Evolutionary conservation across 2,888 invertebrate species (phyloP), one percentile per base, ranked within the genome.

Genomic region (Temnothorax rugatulus): DNA sequence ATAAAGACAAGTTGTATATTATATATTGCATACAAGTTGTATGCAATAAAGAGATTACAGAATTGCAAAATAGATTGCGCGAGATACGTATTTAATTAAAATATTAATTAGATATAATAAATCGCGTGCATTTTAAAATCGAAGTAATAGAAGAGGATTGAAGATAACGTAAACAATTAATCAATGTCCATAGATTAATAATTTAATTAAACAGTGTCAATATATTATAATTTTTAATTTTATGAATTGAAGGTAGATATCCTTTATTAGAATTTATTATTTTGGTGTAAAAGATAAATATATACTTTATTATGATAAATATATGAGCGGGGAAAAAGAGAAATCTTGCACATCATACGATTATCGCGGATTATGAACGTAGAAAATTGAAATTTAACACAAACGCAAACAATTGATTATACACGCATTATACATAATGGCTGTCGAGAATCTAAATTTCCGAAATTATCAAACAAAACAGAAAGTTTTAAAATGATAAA

Each of bases 31-130:
- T n/a, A 77, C 0, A 69, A 68, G n/a, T n/a, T 64, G 29, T 15
- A 54, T 2, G n/a, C 13, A 18, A 0, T n/a, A 7, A 44, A 38
- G 34, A 38, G n/a, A 66, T 68, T 77, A n/a, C n/a, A n/a, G 4
- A 59, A 68, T 44, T 54, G 41, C 9, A 18, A 47, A 47, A 18
- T 59, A 44, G n/a, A 7, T 59, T 21, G 29, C 5, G 4, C 3
- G 11, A 34, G 18, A 34, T 71, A 21, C 11, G 29, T 34, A 57
- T 77, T 57, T 68, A 71, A 79, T 71, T 79, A 79, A 71, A 71
- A 71, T 34, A 59, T 71, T 38, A 81, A 71, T 59, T 79, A 38
- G 2, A 1, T 11, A 18, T 59, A 38, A 13, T 44, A 57, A 79
- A 38, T 69, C 2, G 18, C 1, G 25, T 41, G 1, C 15, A 47